Percentiles rank a stretch among this genome's conserved stretches.
phyloP scores from a whole-genome alignment of 1,140 invertebrate genomes.

The Philaenus spumarius region DNA sequence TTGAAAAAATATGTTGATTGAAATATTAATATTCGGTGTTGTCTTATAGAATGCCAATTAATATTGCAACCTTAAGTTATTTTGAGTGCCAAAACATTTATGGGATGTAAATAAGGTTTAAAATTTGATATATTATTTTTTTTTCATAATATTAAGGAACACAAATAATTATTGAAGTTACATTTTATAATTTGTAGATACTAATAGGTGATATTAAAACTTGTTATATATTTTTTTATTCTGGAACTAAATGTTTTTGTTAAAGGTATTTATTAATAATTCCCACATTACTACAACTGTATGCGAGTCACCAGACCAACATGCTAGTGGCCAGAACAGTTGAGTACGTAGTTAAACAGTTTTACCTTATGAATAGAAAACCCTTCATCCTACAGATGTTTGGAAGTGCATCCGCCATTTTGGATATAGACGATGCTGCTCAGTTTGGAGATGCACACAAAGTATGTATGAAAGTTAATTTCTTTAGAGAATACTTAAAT shows the following conservation, averaged over 20 bases:
- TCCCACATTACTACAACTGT: slow-evolving; percentile 93
- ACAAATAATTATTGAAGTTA: too few species aligned
- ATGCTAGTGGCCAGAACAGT: slow-evolving; percentile 89
- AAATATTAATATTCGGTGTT: too few species aligned
- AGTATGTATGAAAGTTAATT: slow-evolving; percentile 40
- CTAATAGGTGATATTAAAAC: too few species aligned
- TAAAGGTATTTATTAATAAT: slow-evolving; percentile 90
- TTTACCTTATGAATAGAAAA: slow-evolving; percentile 96
- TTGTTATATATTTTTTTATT: too few species aligned
- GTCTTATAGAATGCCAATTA: too few species aligned
- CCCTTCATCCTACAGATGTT: slow-evolving; percentile 99
- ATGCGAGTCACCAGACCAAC: slow-evolving; percentile 97
- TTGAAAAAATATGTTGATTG: too few species aligned
- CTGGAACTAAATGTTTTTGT: slow-evolving; percentile 28
- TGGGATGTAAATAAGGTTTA: too few species aligned
- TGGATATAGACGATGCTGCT: slow-evolving; percentile 86
- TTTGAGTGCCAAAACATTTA: too few species aligned
- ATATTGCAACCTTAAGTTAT: too few species aligned
- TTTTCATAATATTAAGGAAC: too few species aligned
- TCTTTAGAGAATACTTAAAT: background rate
- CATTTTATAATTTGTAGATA: too few species aligned
- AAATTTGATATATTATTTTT: too few species aligned
- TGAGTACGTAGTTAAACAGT: slow-evolving; percentile 97
- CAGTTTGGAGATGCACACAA: slow-evolving; percentile 86
- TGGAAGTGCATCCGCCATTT: slow-evolving; percentile 91